Conservation (phyloP, 2,797 vertebrate species). For the Tympanoctomys barrerae region DNA sequence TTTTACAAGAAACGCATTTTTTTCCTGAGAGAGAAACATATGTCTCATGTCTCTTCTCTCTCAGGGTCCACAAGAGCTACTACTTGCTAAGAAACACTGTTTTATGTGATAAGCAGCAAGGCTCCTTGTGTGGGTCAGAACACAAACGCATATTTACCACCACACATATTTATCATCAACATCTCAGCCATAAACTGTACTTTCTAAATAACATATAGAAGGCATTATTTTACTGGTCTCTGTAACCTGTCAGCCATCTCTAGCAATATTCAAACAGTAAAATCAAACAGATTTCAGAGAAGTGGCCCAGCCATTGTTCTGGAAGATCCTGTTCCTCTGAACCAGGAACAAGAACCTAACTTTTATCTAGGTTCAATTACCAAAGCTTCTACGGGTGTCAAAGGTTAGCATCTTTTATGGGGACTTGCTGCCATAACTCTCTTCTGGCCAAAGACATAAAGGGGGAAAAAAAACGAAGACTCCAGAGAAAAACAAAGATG, state of each 20-base stretch:
- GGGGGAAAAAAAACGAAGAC: neutral
- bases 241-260: constrained; percentile 50
- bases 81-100: constrained; percentile 72
- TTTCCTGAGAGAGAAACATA: constrained; percentile 30
- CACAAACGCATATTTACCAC: constrained; percentile 65
- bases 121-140: constrained; percentile 74
- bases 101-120: constrained; percentile 8
- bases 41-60: constrained; percentile 72
- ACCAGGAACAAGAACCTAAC: neutral
- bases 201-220: constrained; percentile 47
- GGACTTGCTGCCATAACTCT: neutral
- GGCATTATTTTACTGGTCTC: neutral
- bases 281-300: neutral
- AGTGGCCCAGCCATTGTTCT: neutral
- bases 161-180: constrained; percentile 79
- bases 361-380: neutral
- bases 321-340: neutral
- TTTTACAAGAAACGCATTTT: neutral
- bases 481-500: neutral
- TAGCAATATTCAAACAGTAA: constrained; percentile 29
- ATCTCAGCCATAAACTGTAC: constrained; percentile 67
- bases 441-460: neutral
- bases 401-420: neutral
- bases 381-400: neutral
- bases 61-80: constrained; percentile 1